Evolutionary conservation across 2,797 vertebrate genomes (phyloP).

Genomic region (Ibycter americanus): DNA sequence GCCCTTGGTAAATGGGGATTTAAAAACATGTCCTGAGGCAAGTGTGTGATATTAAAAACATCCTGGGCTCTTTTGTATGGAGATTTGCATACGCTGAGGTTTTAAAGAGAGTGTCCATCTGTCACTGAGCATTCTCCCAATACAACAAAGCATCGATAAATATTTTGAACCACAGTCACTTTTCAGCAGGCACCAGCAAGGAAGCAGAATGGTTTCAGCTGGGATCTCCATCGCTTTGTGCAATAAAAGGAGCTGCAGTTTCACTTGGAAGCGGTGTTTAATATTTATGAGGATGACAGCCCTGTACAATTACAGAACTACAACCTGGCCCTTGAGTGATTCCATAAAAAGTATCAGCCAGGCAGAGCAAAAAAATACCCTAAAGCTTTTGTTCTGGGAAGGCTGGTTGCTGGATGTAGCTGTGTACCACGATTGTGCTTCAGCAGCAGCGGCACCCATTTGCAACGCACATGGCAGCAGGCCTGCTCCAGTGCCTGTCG

Average conservation of each 20-base stretch:
- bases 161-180: slow-evolving; percentile 56
- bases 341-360: slow-evolving; percentile 10
- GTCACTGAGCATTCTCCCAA: slow-evolving; percentile 86
- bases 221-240: slow-evolving; percentile 66
- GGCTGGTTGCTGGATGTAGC: neutral
- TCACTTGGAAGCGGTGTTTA: slow-evolving; percentile 23
- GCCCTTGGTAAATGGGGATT: slow-evolving; percentile 91
- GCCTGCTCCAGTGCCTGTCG: neutral
- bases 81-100: slow-evolving; percentile 90
- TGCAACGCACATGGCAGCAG: neutral
- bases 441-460: neutral
- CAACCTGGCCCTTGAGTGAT: slow-evolving; percentile 40
- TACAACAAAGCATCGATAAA: slow-evolving; percentile 86
- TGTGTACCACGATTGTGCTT: rapidly evolving
- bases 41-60: slow-evolving; percentile 93
- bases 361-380: neutral
- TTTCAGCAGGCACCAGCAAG: slow-evolving; percentile 45
- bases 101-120: slow-evolving; percentile 90
- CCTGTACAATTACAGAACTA: slow-evolving; percentile 58
- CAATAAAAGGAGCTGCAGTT: slow-evolving; percentile 60
- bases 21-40: slow-evolving; percentile 93
- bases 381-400: slow-evolving; percentile 39
- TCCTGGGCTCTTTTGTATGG: slow-evolving; percentile 92
- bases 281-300: slow-evolving; percentile 65
- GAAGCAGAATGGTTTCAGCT: slow-evolving; percentile 65